phyloP scores from a whole-genome alignment of 2,888 invertebrate species.

The Dolomedes plantarius region DNA sequence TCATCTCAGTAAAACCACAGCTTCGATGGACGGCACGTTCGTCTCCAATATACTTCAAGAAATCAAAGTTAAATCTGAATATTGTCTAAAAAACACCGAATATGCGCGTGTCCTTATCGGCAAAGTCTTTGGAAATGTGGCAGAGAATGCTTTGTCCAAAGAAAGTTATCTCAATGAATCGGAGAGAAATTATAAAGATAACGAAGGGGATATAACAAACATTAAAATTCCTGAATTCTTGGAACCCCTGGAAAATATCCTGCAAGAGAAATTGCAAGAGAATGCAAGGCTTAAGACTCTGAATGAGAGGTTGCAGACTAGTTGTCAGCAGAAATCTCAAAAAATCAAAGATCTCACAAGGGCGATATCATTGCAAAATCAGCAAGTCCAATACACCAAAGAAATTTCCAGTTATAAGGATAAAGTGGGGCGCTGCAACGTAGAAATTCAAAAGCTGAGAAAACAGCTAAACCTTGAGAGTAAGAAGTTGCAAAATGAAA shows the following conservation, averaged over 20 bases:
- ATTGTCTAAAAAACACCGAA: background rate
- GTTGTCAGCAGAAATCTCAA: background rate
- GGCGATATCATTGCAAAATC: background rate
- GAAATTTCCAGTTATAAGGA: slow-evolving; percentile 14
- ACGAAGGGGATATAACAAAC: background rate
- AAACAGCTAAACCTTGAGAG: background rate
- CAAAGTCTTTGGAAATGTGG: background rate
- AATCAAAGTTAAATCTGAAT: background rate
- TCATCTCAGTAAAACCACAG: no score
- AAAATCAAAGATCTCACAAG: background rate
- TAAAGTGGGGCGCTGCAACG: slow-evolving; percentile 18
- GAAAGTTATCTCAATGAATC: background rate
- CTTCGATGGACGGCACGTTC: background rate
- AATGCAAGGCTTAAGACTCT: slow-evolving; percentile 15
- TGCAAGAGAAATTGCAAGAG: slow-evolving; percentile 23
- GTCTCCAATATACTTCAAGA: background rate
- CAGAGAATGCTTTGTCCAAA: background rate
- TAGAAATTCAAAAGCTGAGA: slow-evolving; percentile 43
- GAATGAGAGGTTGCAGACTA: background rate
- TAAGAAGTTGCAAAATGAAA: background rate
- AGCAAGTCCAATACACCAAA: background rate
- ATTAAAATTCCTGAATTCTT: background rate
- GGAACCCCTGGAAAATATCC: slow-evolving; percentile 21
- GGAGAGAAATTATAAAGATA: background rate
- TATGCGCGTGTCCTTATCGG: background rate